A percentile compares a stretch with the other conserved stretches of the same genome.
These are phyloP conservation scores for Chaunax sp. DNA, from an alignment of 2,797 vertebrate genomes.

Conservation along the genomic window DNA sequence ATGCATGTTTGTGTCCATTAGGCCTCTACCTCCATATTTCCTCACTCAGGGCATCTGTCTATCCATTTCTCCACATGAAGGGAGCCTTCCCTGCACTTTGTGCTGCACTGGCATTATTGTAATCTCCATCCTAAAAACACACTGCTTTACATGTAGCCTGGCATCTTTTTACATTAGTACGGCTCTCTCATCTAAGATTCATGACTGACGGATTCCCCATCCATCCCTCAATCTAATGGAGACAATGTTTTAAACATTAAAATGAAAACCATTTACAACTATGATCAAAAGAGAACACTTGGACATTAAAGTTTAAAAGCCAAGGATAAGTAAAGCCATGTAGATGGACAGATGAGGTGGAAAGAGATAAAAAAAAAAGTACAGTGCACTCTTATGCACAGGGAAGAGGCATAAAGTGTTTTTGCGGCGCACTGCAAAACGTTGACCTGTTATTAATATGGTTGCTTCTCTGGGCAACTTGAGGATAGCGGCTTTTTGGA, in stretches of 20 bases:
- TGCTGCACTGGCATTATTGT: slow-evolving; percentile 92
- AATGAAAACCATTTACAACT: slow-evolving; percentile 99
- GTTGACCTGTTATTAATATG: slow-evolving; percentile 87
- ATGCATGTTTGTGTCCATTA: slow-evolving; percentile 99
- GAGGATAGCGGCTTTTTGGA: slow-evolving; percentile 74
- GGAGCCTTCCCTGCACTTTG: slow-evolving; percentile 77
- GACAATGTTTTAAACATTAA: slow-evolving; percentile 99
- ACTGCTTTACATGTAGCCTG: slow-evolving; percentile 93
- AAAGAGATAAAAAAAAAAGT: slow-evolving; percentile 77
- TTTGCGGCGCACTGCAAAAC: slow-evolving; percentile 81
- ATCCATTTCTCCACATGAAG: slow-evolving; percentile 78
- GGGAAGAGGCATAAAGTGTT: slow-evolving; percentile 82
- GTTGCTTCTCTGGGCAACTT: slow-evolving; percentile 69
- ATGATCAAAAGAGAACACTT: slow-evolving; percentile 95
- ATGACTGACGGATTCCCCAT: slow-evolving; percentile 88
- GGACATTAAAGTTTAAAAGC: slow-evolving; percentile 95
- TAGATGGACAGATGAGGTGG: slow-evolving; percentile 79
- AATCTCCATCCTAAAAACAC: slow-evolving; percentile 87
- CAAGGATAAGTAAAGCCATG: slow-evolving; percentile 86
- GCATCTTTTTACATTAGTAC: slow-evolving; percentile 96
- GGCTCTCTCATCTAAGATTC: slow-evolving; percentile 94
- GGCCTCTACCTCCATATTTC: slow-evolving; percentile 92
- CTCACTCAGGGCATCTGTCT: slow-evolving; percentile 82
- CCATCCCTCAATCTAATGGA: slow-evolving; percentile 92
- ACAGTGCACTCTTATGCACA: slow-evolving; percentile 74